phyloP scores from a whole-genome alignment of 2,113 vertebrate species.

The Xyliphius kryptos region DNA sequence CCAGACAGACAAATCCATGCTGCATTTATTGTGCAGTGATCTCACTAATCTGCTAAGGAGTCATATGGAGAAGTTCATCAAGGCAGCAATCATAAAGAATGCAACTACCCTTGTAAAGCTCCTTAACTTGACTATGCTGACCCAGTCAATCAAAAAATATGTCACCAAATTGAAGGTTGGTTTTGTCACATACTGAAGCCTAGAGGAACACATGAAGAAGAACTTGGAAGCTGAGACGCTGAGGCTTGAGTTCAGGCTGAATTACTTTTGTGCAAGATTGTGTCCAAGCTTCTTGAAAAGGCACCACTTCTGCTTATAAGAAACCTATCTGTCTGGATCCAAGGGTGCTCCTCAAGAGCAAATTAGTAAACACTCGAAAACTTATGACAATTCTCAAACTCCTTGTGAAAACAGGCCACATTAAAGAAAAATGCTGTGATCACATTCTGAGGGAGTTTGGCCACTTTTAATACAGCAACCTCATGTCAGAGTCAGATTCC shows the following conservation, averaged over 20 bases:
- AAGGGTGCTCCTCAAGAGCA: slow-evolving; percentile 32
- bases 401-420: too few relatives aligned
- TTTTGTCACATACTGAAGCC: too few relatives aligned
- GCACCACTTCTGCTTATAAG: slow-evolving; percentile 31
- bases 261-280: too few relatives aligned
- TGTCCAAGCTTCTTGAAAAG: slow-evolving; percentile 38
- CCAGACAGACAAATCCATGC: slow-evolving; percentile 24
- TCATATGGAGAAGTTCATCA: slow-evolving; percentile 31
- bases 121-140: slow-evolving; percentile 17
- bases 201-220: too few relatives aligned
- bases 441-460: too few relatives aligned
- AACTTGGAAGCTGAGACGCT: too few relatives aligned
- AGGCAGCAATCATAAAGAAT: slow-evolving; percentile 30
- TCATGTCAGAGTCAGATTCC: too few relatives aligned
- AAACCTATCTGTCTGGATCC: slow-evolving; percentile 36
- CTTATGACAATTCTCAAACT: too few relatives aligned
- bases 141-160: too few relatives aligned
- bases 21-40: slow-evolving; percentile 11
- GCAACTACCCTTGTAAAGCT: slow-evolving; percentile 29
- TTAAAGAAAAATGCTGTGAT: too few relatives aligned
- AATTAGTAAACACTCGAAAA: slow-evolving; percentile 15
- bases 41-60: slow-evolving; percentile 21
- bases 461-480: too few relatives aligned
- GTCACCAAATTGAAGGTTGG: too few relatives aligned
- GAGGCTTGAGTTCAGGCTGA: slow-evolving; percentile 28